These are phyloP conservation scores for Drosophila ogumai DNA, from an alignment of 1,140 invertebrate genomes.

Conservation along the genomic window DNA sequence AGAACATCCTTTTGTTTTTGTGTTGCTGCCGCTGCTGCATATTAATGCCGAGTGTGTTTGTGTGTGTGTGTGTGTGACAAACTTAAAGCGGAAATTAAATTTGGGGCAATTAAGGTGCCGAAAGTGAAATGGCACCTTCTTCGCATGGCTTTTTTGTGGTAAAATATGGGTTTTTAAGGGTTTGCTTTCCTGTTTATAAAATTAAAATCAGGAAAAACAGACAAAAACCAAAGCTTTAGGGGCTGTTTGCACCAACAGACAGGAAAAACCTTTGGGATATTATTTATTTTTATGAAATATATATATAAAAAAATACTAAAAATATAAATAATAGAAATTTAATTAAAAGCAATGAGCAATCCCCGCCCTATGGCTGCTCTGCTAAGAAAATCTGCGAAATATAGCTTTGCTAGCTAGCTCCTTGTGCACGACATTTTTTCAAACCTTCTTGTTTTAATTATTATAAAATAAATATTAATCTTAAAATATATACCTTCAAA, in stretches of 20 bases:
- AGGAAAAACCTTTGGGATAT: neutral
- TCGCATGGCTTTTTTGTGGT: slow-evolving; percentile 4
- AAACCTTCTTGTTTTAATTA: no score
- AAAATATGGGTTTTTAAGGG: slow-evolving; percentile 12
- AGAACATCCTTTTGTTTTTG: slow-evolving; percentile 63
- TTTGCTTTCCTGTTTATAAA: neutral
- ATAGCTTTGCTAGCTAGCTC: neutral
- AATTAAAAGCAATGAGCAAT: neutral
- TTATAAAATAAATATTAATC: no score
- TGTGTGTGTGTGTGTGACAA: slow-evolving; percentile 41
- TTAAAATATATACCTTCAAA: no score
- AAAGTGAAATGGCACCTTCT: slow-evolving; percentile 11
- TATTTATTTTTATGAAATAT: neutral
- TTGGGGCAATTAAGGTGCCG: slow-evolving; percentile 68
- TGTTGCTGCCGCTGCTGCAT: slow-evolving; percentile 59
- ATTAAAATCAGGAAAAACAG: neutral
- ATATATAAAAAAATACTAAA: neutral
- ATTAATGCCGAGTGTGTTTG: slow-evolving; percentile 51
- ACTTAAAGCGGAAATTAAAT: slow-evolving; percentile 81
- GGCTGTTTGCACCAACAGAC: neutral
- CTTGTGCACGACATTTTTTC: no score
- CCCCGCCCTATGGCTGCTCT: neutral
- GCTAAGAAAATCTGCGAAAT: neutral
- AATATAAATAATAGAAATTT: neutral
- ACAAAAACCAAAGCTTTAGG: neutral